phyloP scores from a whole-genome alignment of 2,797 vertebrate species.

The Hypotaenidia philippensis region DNA sequence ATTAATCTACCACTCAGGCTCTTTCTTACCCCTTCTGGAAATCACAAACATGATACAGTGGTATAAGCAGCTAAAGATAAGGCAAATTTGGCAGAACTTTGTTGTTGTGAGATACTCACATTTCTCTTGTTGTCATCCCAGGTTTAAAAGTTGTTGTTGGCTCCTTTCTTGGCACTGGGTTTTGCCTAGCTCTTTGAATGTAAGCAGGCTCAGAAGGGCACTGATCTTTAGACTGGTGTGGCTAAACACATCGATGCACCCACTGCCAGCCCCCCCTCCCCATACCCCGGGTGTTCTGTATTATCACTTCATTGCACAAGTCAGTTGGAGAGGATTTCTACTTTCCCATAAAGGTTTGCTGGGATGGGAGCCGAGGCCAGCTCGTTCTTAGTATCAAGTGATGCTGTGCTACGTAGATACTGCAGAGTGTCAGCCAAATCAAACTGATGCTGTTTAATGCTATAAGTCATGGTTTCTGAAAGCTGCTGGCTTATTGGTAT shows the following conservation, averaged over 20 bases:
- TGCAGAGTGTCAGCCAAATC: neutral
- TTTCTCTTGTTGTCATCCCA: neutral
- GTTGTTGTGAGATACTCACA: neutral
- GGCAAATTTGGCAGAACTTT: neutral
- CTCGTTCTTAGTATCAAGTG: neutral
- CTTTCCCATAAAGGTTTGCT: neutral
- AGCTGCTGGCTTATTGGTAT: neutral
- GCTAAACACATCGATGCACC: neutral
- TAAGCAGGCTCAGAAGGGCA: neutral
- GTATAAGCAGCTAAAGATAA: neutral
- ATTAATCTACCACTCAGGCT: neutral
- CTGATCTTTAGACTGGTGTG: neutral
- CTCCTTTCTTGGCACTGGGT: neutral
- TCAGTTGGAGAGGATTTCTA: neutral
- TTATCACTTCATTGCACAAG: neutral
- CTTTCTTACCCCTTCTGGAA: neutral
- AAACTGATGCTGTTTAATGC: neutral
- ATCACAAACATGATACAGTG: neutral
- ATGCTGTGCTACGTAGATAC: neutral
- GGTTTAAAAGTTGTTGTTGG: neutral
- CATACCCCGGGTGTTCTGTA: neutral
- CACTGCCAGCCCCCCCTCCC: neutral
- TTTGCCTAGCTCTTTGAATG: neutral
- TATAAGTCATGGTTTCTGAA: conserved; percentile 8
- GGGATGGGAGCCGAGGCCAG: neutral